phyloP scores from a whole-genome alignment of 1,140 invertebrate genomes.

The Rhagoletis pomonella region DNA sequence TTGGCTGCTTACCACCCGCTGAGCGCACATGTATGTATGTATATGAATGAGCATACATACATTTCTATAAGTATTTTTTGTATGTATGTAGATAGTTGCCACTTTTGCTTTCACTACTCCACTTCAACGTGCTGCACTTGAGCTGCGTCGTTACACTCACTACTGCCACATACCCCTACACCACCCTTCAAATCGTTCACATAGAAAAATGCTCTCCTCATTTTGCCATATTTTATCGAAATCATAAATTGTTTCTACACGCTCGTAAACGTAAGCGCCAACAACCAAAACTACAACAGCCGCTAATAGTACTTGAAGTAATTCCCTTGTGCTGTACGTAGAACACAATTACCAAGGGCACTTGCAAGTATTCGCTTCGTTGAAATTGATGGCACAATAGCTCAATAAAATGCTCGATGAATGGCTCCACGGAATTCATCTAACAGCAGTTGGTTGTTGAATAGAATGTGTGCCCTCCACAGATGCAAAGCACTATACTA shows the following conservation, averaged over 20 bases:
- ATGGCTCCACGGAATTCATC: neutral
- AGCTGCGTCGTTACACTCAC: neutral
- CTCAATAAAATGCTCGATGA: slow-evolving; percentile 27
- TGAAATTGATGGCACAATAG: slow-evolving; percentile 49
- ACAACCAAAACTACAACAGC: neutral
- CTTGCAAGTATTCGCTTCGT: slow-evolving; percentile 28
- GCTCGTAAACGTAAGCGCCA: neutral
- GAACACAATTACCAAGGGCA: slow-evolving; percentile 33
- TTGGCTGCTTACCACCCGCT: neutral
- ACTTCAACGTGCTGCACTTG: neutral
- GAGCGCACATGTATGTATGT: neutral
- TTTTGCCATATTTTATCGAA: slow-evolving; percentile 22
- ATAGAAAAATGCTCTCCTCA: neutral
- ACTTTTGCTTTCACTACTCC: slow-evolving; percentile 9
- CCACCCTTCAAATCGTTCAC: neutral
- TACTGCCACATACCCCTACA: neutral
- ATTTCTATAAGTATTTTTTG: too few relatives aligned
- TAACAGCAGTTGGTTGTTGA: slow-evolving; percentile 15
- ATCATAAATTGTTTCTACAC: slow-evolving; percentile 35
- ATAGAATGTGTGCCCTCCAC: too few relatives aligned
- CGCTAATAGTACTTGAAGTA: neutral
- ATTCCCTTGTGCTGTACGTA: neutral
- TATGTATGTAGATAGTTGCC: neutral
- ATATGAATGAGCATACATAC: too few relatives aligned
- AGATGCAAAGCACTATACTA: neutral